These are phyloP conservation scores for Acanthopagrus latus DNA, from an alignment of 2,797 vertebrate species.

Conservation along the genomic window DNA sequence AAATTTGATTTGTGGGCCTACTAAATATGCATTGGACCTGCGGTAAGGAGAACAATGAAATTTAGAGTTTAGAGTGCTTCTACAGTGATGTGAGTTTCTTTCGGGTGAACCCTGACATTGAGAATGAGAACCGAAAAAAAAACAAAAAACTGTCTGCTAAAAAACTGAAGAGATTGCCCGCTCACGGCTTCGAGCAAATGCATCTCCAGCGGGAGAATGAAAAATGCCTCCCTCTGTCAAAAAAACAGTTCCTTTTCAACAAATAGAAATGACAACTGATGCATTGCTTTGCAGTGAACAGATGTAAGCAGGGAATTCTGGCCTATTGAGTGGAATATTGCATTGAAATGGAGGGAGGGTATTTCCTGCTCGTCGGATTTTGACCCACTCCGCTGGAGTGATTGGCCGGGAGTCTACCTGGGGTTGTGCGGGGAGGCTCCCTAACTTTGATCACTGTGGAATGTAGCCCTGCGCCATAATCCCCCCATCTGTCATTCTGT, in stretches of 20 bases:
- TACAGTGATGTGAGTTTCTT: slow-evolving; percentile 48
- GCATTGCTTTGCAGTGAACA: slow-evolving; percentile 27
- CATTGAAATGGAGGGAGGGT: slow-evolving; percentile 52
- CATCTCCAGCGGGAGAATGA: slow-evolving; percentile 23
- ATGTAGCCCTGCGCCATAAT: slow-evolving; percentile 78
- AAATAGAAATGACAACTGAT: slow-evolving; percentile 43
- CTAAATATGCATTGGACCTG: slow-evolving; percentile 60
- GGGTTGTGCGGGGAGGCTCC: slow-evolving; percentile 52
- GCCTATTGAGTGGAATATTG: slow-evolving; percentile 56
- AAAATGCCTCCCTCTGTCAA: slow-evolving; percentile 28
- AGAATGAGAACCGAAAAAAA: slow-evolving; percentile 13
- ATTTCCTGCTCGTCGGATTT: slow-evolving; percentile 53
- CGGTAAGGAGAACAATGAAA: slow-evolving; percentile 31
- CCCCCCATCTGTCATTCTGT: slow-evolving; percentile 87
- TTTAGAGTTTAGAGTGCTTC: slow-evolving; percentile 40
- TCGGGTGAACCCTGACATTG: slow-evolving; percentile 59
- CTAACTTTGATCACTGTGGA: slow-evolving; percentile 74
- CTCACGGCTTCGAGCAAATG: slow-evolving; percentile 10
- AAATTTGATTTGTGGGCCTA: slow-evolving; percentile 57
- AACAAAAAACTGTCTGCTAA: slow-evolving; percentile 18
- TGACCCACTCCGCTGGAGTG: slow-evolving; percentile 54
- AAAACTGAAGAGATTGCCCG: slow-evolving; percentile 36
- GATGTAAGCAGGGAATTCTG: slow-evolving; percentile 38
- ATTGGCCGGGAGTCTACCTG: slow-evolving; percentile 67
- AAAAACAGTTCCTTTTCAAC: slow-evolving; percentile 17